phyloP scores from a whole-genome alignment of 2,888 invertebrate species.

The Junonia oenone region DNA sequence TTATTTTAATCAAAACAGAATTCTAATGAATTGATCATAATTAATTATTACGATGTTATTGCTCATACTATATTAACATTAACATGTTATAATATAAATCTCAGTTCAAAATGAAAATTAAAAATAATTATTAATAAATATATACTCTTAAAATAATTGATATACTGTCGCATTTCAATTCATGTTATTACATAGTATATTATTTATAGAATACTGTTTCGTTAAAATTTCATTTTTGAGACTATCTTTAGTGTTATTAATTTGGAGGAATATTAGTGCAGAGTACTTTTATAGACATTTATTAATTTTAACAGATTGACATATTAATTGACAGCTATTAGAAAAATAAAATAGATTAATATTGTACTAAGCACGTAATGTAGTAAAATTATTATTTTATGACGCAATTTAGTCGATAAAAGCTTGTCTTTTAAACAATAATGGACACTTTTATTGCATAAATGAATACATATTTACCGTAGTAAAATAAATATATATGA shows the following conservation, averaged over 20 bases:
- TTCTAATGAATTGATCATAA: neutral
- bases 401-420: conserved; percentile 19
- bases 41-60: neutral
- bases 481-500: conserved; percentile 55
- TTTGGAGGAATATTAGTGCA: conserved; percentile 32
- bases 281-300: conserved; percentile 31
- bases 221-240: conserved; percentile 3
- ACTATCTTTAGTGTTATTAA: conserved; percentile 16
- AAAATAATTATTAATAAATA: too few species aligned
- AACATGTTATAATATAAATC: too few species aligned
- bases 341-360: conserved; percentile 39
- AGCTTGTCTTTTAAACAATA: conserved; percentile 22
- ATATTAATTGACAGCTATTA: conserved; percentile 69
- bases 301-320: conserved; percentile 55
- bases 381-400: conserved; percentile 21
- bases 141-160: too few species aligned
- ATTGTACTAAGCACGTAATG: conserved; percentile 38
- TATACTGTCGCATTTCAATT: too few species aligned
- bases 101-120: neutral
- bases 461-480: conserved; percentile 27
- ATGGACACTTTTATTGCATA: conserved; percentile 23
- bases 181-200: neutral
- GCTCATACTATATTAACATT: neutral
- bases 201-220: conserved; percentile 13
- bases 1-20: conserved; percentile 11